phyloP scores from a whole-genome alignment of 2,888 invertebrate genomes.

The Noctua comes region DNA sequence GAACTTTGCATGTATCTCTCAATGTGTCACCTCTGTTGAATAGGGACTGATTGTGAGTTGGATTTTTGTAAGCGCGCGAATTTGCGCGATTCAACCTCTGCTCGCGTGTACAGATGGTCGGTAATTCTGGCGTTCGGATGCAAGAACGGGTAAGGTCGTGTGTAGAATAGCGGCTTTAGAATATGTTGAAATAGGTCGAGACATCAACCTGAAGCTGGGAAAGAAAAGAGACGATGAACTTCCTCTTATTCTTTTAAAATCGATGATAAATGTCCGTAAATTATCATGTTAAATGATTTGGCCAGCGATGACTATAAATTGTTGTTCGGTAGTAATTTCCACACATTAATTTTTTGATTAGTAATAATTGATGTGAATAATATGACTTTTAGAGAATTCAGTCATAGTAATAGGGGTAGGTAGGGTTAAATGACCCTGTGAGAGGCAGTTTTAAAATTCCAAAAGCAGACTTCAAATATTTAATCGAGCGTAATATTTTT shows the following conservation, averaged over 20 bases:
- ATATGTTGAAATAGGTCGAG: background rate
- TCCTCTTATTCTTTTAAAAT: background rate
- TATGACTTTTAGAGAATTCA: background rate
- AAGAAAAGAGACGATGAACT: too few species aligned
- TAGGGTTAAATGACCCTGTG: background rate
- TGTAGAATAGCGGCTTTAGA: slow-evolving; percentile 26
- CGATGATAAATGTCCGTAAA: background rate
- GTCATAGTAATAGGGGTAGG: too few species aligned
- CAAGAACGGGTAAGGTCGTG: slow-evolving; percentile 59
- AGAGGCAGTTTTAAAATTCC: background rate
- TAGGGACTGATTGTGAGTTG: slow-evolving; percentile 79
- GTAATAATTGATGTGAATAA: background rate
- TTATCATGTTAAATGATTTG: background rate
- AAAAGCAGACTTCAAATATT: background rate
- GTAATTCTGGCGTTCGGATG: slow-evolving; percentile 71
- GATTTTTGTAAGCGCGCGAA: slow-evolving; percentile 77
- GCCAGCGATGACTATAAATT: background rate
- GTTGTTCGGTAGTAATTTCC: too few species aligned
- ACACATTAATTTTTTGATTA: too few species aligned
- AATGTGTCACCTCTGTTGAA: slow-evolving; percentile 69
- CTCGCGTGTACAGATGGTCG: slow-evolving; percentile 67
- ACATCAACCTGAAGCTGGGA: background rate
- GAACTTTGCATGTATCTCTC: slow-evolving; percentile 64
- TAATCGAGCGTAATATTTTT: background rate
- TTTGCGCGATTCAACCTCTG: slow-evolving; percentile 74